These are phyloP conservation scores for Sepiola atlantica DNA, from an alignment of 2,888 invertebrate genomes.

Conservation along the genomic window DNA sequence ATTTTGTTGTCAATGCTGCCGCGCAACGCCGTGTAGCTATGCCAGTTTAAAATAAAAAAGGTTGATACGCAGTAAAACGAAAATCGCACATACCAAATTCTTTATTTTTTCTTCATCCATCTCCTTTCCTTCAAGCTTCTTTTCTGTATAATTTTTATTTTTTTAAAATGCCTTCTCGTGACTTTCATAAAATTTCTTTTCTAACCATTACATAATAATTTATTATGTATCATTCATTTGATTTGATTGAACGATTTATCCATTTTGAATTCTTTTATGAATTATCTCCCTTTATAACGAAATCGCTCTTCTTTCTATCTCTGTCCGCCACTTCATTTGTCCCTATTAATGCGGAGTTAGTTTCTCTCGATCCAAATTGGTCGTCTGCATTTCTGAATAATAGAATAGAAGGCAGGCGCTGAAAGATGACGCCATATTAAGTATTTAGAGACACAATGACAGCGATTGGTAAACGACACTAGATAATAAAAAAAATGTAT, in stretches of 20 bases:
- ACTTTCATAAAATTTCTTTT: too few species aligned
- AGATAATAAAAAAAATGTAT: not conserved
- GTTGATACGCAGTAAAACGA: too few species aligned
- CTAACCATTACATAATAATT: too few species aligned
- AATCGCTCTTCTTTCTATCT: not conserved
- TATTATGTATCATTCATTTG: not conserved
- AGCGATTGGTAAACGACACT: not conserved
- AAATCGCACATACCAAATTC: too few species aligned
- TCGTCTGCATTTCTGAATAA: not conserved
- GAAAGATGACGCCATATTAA: not conserved
- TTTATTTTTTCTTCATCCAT: too few species aligned
- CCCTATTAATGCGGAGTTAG: not conserved
- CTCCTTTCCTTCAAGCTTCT: too few species aligned
- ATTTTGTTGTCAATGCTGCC: too few species aligned
- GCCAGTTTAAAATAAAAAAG: too few species aligned
- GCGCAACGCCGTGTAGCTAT: too few species aligned
- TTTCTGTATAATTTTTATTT: too few species aligned
- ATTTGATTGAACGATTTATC: not conserved
- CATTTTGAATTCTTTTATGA: not conserved
- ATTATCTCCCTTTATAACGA: not conserved
- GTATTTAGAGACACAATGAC: not conserved
- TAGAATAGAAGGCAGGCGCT: not conserved
- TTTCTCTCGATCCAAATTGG: not conserved
- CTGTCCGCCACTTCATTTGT: not conserved
- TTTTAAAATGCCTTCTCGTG: too few species aligned